Evolutionary conservation across 92 coral and sea anemone genomes (phyloP), one percentile per base, ranked within the genome.

Genomic region (Parazoanthus atlanticus): DNA sequence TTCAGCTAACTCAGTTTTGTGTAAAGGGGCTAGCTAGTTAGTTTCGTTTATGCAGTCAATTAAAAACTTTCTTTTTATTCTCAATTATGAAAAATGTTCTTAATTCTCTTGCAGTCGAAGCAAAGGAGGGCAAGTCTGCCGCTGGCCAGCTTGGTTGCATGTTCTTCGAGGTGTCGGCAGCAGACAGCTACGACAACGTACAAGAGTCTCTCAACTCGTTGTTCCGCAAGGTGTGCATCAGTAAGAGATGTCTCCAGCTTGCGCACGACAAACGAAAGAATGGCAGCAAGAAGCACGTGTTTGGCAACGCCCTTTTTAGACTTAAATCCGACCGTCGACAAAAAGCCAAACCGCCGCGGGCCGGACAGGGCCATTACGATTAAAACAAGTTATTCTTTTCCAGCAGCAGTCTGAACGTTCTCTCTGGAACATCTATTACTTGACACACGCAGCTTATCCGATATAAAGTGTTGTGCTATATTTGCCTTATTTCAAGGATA

Each of bases 121-220:
- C 93, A 49, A 93, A 95, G 70, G 98, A 95, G 75, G 99, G 97
- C 75, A 91, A 97, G 77, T 90, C 94, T 8, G 98, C 98, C 34
- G 99, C 99, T 3, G 95, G 93, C 29, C 98, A 97, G 88, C 92
- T 97, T 2, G 99, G 99, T 5, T 97, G 99, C 78, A 91, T 97
- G 95, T 97, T 95, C 88, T 97, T 92, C 89, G 99, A 97, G 85
- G 95, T 97, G 71, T 97, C 99, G 46, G 99, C 99, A 49, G 94
- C 99, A 49, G 98, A 95, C n/a, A 94, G 93, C 75, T 92, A 94
- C 79, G 98, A 95, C 43, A 94, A 93, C 72, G 99, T 97, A 23
- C 98, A 92, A 58, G 93, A 93, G 36, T 98, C 98, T 19, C 89
- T 97, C 85, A 95, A 95, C 88, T 90, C 92, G 79, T 75, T 95